Conservation (phyloP, 1,140 invertebrate genomes). For the Parasteatoda tepidariorum region DNA sequence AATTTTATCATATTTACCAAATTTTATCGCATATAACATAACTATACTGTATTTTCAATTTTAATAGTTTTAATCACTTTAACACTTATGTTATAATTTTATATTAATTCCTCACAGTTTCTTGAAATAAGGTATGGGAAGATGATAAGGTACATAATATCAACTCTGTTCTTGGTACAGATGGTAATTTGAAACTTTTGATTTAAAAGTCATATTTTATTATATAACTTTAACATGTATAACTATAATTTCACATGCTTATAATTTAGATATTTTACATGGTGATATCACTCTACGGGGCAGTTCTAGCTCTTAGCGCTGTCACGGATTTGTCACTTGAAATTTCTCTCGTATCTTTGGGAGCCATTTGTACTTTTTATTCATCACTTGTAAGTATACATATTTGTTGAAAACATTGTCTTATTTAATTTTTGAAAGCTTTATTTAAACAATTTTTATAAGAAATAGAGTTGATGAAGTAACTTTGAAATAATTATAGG, state of each 20-base stretch:
- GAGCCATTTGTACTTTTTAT: conserved; percentile 85
- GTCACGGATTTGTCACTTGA: conserved; percentile 81
- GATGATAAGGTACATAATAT: neutral
- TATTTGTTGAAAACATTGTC: too few relatives aligned
- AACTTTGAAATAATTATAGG: too few relatives aligned
- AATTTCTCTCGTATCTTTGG: conserved; percentile 82
- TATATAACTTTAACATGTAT: neutral
- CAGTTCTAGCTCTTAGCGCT: conserved; percentile 87
- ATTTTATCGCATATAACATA: too few relatives aligned
- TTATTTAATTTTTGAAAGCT: too few relatives aligned
- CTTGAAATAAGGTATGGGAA: too few relatives aligned
- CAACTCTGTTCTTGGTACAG: neutral
- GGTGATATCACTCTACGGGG: conserved; percentile 92
- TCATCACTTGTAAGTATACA: conserved; percentile 76
- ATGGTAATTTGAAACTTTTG: neutral
- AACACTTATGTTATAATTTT: too few relatives aligned
- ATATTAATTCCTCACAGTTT: too few relatives aligned
- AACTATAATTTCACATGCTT: neutral
- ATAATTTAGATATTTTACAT: conserved; percentile 80
- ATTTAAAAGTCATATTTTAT: neutral
- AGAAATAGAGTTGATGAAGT: too few relatives aligned
- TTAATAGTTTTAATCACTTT: too few relatives aligned
- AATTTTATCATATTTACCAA: too few relatives aligned
- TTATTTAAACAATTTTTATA: too few relatives aligned
- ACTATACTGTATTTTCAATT: too few relatives aligned